These are phyloP conservation scores for Oegoconia quadripuncta DNA, from an alignment of 2,888 invertebrate species.

Conservation along the genomic window DNA sequence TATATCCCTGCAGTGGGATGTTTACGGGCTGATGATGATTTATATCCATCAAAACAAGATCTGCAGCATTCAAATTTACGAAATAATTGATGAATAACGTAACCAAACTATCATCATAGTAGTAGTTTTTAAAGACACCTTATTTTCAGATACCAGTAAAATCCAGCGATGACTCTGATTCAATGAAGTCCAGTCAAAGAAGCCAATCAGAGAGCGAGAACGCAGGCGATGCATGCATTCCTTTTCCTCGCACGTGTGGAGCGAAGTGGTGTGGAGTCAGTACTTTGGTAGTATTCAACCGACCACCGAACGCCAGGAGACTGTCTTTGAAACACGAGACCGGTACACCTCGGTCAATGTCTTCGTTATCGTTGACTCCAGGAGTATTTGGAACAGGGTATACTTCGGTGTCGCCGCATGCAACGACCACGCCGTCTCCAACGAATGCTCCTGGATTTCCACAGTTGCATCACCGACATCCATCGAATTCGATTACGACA, in stretches of 20 bases:
- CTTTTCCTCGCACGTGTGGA: conserved; percentile 96
- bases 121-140: background rate
- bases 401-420: conserved; percentile 66
- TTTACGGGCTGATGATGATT: no score
- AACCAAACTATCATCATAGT: no score
- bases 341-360: conserved; percentile 83
- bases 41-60: no score
- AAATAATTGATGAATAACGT: no score
- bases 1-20: no score
- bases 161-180: conserved; percentile 72
- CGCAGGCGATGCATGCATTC: conserved; percentile 89
- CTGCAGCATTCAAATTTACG: no score
- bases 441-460: conserved; percentile 70
- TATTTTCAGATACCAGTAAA: conserved; percentile 73
- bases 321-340: conserved; percentile 84
- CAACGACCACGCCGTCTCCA: conserved; percentile 73
- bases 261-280: conserved; percentile 95
- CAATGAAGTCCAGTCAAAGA: conserved; percentile 68
- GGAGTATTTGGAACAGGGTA: conserved; percentile 57
- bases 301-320: conserved; percentile 84
- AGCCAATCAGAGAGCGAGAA: conserved; percentile 73
- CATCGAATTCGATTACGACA: conserved; percentile 83
- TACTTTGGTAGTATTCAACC: conserved; percentile 90
- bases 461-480: conserved; percentile 70
- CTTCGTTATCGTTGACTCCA: conserved; percentile 60